phyloP scores from a whole-genome alignment of 2,113 vertebrate species.

The Phylloscopus trochilus region DNA sequence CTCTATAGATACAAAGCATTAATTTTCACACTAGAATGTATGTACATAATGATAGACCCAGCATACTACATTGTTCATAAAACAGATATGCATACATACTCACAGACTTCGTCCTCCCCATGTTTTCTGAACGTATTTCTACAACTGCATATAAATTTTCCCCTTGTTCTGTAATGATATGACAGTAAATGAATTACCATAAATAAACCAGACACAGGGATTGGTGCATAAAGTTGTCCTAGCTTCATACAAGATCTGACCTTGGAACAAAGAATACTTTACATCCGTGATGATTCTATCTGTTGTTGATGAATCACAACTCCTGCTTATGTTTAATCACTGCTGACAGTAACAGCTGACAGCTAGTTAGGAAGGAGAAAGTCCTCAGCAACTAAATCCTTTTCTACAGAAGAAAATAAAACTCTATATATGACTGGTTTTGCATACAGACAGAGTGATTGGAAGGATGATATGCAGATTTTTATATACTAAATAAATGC shows the following conservation, averaged over 20 bases:
- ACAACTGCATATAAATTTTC: slow-evolving; percentile 17
- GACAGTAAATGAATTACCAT: slow-evolving; percentile 51
- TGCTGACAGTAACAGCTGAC: slow-evolving; percentile 71
- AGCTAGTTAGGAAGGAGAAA: slow-evolving; percentile 61
- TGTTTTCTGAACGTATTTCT: slow-evolving; percentile 20
- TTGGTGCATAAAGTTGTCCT: slow-evolving; percentile 45
- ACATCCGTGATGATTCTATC: slow-evolving; percentile 64
- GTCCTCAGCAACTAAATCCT: slow-evolving; percentile 14
- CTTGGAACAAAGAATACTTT: slow-evolving; percentile 62
- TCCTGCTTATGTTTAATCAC: slow-evolving; percentile 73
- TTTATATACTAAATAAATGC: slow-evolving; percentile 27
- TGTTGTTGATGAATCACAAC: slow-evolving; percentile 71
- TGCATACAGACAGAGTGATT: slow-evolving; percentile 33
- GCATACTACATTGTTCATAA: not conserved
- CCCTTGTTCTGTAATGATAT: slow-evolving; percentile 32
- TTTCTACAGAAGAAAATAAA: slow-evolving; percentile 15
- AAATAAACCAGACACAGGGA: slow-evolving; percentile 47
- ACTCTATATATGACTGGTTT: slow-evolving; percentile 15
- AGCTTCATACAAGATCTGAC: slow-evolving; percentile 57
- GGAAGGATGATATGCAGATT: slow-evolving; percentile 39
- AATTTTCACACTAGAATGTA: not conserved
- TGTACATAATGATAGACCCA: not conserved
- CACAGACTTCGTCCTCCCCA: not conserved
- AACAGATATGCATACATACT: not conserved
- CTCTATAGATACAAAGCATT: not conserved